phyloP scores from a whole-genome alignment of 1,140 invertebrate species.

The Sinonovacula constricta region DNA sequence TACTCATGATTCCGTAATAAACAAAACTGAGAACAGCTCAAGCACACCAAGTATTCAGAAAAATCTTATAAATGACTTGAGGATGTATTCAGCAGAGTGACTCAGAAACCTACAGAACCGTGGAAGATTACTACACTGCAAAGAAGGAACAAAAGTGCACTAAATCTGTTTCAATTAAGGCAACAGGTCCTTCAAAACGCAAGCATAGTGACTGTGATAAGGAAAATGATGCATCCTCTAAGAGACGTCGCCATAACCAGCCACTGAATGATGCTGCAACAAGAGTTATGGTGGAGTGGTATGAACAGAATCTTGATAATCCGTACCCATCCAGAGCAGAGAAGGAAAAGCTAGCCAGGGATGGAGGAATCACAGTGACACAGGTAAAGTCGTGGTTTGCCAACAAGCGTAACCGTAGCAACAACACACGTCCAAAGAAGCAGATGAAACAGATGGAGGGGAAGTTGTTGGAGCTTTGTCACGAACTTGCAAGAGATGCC shows the following conservation, averaged over 20 bases:
- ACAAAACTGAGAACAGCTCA: background rate
- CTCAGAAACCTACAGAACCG: background rate
- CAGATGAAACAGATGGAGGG: conserved; percentile 72
- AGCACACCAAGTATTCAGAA: too few relatives aligned
- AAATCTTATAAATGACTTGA: too few relatives aligned
- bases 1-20: background rate
- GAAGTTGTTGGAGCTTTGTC: conserved; percentile 67
- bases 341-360: conserved; percentile 68
- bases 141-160: too few relatives aligned
- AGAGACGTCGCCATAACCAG: conserved; percentile 67
- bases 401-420: conserved; percentile 75
- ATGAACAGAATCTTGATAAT: conserved; percentile 65
- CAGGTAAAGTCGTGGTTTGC: conserved; percentile 77
- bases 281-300: conserved; percentile 72
- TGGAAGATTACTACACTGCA: conserved; percentile 43
- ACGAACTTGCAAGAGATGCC: conserved; percentile 62
- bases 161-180: conserved; percentile 15
- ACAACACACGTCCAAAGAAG: conserved; percentile 76
- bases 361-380: conserved; percentile 69
- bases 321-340: conserved; percentile 74
- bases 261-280: conserved; percentile 69
- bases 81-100: background rate
- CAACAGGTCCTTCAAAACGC: conserved; percentile 6
- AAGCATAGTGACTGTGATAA: conserved; percentile 26
- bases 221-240: conserved; percentile 23